A percentile compares a stretch with the other conserved stretches of the same genome.
These are phyloP conservation scores for Theretra japonica DNA, from an alignment of 2,888 invertebrate genomes.

Conservation along the genomic window DNA sequence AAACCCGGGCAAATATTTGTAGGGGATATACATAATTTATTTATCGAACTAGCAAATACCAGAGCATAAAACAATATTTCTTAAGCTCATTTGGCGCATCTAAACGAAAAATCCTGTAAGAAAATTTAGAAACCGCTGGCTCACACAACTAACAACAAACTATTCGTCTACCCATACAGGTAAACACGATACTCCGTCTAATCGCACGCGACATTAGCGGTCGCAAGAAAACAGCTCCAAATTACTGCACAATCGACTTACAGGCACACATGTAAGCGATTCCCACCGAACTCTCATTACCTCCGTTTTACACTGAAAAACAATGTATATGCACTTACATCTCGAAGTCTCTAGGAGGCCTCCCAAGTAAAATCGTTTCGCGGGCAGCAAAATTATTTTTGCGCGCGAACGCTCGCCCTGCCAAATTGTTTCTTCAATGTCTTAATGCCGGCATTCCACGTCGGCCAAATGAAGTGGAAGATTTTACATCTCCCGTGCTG, in stretches of 20 bases:
- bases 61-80: too few relatives aligned
- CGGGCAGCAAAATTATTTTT: conserved; percentile 17
- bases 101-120: too few relatives aligned
- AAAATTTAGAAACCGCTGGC: too few relatives aligned
- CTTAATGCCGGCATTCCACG: conserved; percentile 45
- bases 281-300: conserved; percentile 35
- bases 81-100: too few relatives aligned
- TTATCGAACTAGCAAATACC: too few relatives aligned
- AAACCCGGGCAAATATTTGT: too few relatives aligned
- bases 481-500: conserved; percentile 41
- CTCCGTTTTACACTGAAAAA: conserved; percentile 36
- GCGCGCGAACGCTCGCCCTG: conserved; percentile 35
- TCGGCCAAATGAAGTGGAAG: conserved; percentile 46
- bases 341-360: not conserved
- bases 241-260: conserved; percentile 31
- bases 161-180: not conserved
- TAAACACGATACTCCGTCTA: not conserved
- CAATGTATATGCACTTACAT: not conserved
- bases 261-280: conserved; percentile 30
- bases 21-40: too few relatives aligned
- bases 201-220: conserved; percentile 27
- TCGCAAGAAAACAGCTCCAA: conserved; percentile 20
- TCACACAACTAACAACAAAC: too few relatives aligned
- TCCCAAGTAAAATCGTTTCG: not conserved
- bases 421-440: conserved; percentile 52